Conservation (phyloP, 2,113 vertebrate species). For the Caloenas nicobarica region DNA sequence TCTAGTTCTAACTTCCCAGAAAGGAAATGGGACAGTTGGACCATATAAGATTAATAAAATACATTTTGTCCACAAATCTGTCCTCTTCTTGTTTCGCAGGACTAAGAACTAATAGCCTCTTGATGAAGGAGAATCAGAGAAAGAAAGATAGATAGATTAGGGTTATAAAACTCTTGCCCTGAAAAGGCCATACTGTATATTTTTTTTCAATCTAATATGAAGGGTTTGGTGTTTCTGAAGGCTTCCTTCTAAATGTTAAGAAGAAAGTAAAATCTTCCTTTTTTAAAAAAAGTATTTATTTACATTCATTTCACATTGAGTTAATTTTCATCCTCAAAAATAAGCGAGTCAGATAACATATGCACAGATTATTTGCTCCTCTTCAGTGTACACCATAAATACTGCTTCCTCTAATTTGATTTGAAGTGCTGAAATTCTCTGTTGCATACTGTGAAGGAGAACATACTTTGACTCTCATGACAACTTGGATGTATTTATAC, state of each 20-base stretch:
- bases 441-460: not conserved
- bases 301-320: accelerated
- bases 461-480: not conserved
- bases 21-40: not conserved
- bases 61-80: not conserved
- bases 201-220: not conserved
- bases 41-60: not conserved
- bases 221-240: not conserved
- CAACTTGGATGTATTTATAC: not conserved
- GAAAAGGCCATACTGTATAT: not conserved
- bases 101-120: not conserved
- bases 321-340: not conserved
- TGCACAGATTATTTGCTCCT: not conserved
- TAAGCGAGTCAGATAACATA: not conserved
- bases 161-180: not conserved
- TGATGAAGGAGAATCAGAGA: not conserved
- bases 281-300: not conserved
- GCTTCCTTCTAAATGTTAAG: not conserved
- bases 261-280: not conserved
- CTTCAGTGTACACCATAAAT: not conserved
- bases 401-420: not conserved
- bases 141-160: not conserved
- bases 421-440: not conserved
- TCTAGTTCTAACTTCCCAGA: not conserved
- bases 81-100: not conserved